Conservation (phyloP, 1,140 invertebrate species). For the Micrasema minimum region DNA sequence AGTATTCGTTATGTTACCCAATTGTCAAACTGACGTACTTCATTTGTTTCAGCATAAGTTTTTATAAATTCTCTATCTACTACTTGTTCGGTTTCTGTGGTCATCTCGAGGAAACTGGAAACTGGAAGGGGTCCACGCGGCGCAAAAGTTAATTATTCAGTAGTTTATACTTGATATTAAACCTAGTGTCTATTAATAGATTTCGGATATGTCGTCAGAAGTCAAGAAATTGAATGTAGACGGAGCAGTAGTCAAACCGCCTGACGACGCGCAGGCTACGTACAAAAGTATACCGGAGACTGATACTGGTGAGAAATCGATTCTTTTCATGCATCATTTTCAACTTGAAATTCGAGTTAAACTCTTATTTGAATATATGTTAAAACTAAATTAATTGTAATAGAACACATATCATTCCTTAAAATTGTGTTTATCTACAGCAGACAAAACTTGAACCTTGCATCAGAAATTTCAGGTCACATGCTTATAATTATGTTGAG, state of each 20-base stretch:
- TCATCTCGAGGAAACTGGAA: background rate
- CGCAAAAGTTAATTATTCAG: background rate
- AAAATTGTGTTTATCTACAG: too few species aligned
- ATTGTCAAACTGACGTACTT: too few species aligned
- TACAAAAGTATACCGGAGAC: conserved; percentile 71
- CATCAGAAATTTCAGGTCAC: too few species aligned
- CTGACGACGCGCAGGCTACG: conserved; percentile 61
- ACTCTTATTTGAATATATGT: background rate
- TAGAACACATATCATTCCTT: too few species aligned
- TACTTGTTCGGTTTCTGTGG: background rate
- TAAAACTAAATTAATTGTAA: too few species aligned
- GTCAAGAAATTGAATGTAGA: conserved; percentile 62
- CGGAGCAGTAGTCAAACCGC: conserved; percentile 59
- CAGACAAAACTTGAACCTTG: too few species aligned
- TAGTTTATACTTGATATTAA: background rate
- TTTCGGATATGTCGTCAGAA: conserved; percentile 60
- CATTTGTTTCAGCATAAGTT: too few species aligned
- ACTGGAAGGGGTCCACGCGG: background rate
- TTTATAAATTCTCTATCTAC: background rate
- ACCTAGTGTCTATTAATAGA: conserved; percentile 41
- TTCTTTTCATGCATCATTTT: conserved; percentile 39
- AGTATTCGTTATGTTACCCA: too few species aligned
- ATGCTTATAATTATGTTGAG: too few species aligned
- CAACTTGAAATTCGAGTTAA: background rate
- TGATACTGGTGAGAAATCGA: conserved; percentile 65